Evolutionary conservation across 2,113 vertebrate genomes (phyloP).

Genomic region (Semnornis frantzii): DNA sequence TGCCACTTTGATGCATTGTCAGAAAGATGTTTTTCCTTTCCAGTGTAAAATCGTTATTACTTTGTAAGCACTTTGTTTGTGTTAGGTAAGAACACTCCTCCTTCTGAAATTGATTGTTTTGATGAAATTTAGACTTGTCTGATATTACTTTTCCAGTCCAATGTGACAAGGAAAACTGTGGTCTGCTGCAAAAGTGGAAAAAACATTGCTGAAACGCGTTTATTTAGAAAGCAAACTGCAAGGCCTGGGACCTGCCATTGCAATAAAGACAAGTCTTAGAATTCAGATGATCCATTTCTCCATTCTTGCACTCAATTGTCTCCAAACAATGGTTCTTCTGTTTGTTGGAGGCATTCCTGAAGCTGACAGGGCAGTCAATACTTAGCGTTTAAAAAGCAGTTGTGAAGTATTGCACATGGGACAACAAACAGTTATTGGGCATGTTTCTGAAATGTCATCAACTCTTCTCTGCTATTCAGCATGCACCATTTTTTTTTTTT

Average conservation of each 20-base stretch:
- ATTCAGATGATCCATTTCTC: conserved; percentile 29
- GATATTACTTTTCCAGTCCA: neutral
- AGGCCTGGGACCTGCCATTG: neutral
- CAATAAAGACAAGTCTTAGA: neutral
- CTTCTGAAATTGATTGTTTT: neutral
- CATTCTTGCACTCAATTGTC: neutral
- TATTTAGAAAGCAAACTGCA: neutral
- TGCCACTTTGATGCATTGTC: neutral
- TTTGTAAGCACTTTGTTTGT: neutral
- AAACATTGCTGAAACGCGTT: neutral
- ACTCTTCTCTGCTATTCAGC: neutral
- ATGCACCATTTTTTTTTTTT: neutral
- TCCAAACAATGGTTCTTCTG: conserved; percentile 11
- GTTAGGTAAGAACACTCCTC: neutral
- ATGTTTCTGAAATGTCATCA: conserved; percentile 8
- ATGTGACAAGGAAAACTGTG: neutral
- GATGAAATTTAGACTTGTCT: neutral
- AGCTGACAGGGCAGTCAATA: conserved; percentile 6
- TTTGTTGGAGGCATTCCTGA: neutral
- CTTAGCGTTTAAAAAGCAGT: neutral
- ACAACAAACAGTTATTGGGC: neutral
- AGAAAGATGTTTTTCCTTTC: neutral
- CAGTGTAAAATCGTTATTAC: neutral
- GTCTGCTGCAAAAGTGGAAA: neutral
- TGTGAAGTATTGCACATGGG: neutral